These are phyloP conservation scores for Oopsacas minuta DNA, from an alignment of 37 sponge, comb jelly and placozoan species.

Conservation along the genomic window DNA sequence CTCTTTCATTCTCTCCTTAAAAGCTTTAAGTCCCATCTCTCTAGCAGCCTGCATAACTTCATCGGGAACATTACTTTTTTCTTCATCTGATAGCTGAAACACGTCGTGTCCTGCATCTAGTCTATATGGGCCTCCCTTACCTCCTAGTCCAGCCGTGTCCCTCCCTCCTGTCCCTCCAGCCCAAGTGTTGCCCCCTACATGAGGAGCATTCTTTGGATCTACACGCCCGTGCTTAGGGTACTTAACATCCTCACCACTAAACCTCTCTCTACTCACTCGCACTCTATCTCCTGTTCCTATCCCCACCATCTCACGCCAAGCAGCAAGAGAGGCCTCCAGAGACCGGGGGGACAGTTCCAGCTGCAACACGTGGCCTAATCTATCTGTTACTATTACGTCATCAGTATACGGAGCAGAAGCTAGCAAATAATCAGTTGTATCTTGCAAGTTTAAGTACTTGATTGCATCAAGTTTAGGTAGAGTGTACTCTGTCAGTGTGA, in stretches of 20 bases:
- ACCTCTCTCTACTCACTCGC: not conserved
- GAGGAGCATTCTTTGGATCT: constrained; percentile 67
- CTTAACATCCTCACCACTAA: not conserved
- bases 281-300: not conserved
- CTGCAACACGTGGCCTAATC: not conserved
- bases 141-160: constrained; percentile 85
- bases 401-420: not conserved
- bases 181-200: constrained; percentile 93
- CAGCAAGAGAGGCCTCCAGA: constrained; percentile 5
- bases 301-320: constrained; percentile 11
- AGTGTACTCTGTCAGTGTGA: not conserved
- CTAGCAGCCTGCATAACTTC: constrained; percentile 77
- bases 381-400: not conserved
- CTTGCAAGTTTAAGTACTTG: not conserved
- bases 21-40: constrained; percentile 68
- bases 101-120: constrained; percentile 85
- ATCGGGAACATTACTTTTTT: constrained; percentile 66
- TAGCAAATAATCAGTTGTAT: not conserved
- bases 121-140: constrained; percentile 84
- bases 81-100: constrained; percentile 68
- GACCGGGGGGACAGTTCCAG: constrained; percentile 1
- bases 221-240: constrained; percentile 10
- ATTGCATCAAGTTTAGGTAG: not conserved
- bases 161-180: constrained; percentile 91
- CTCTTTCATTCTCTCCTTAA: constrained; percentile 53